phyloP scores from a whole-genome alignment of 2,113 vertebrate species.

The Sylvietta virens region DNA sequence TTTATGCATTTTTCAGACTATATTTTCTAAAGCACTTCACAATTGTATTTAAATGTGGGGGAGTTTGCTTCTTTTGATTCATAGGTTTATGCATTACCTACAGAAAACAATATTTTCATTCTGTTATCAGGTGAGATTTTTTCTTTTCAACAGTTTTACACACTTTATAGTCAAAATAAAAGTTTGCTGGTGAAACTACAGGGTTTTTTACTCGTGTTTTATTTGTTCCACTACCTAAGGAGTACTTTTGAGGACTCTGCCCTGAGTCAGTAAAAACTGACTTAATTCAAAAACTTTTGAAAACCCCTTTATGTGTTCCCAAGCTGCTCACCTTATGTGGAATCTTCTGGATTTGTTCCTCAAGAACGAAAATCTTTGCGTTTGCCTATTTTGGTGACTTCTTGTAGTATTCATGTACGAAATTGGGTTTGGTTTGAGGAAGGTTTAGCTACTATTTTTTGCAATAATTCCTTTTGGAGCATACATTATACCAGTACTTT shows the following conservation, averaged over 20 bases:
- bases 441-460: background rate
- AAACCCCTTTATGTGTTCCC: background rate
- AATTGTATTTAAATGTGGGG: slow-evolving; percentile 30
- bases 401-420: background rate
- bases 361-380: background rate
- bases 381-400: background rate
- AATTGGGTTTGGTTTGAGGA: background rate
- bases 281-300: background rate
- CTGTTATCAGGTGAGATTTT: background rate
- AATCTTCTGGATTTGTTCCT: background rate
- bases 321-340: background rate
- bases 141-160: slow-evolving; percentile 41
- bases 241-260: background rate
- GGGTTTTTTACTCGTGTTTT: background rate
- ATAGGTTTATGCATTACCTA: slow-evolving; percentile 3
- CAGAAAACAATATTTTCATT: slow-evolving; percentile 33
- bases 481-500: background rate
- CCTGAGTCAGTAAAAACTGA: background rate
- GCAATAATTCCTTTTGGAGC: background rate
- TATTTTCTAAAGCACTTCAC: slow-evolving; percentile 42
- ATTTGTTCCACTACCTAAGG: accelerated
- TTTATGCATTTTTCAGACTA: slow-evolving; percentile 13
- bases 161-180: slow-evolving; percentile 72
- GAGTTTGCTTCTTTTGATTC: slow-evolving; percentile 31
- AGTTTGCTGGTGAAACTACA: slow-evolving; percentile 58